Conservation (phyloP, 2,113 vertebrate species). For the Conger conger region DNA sequence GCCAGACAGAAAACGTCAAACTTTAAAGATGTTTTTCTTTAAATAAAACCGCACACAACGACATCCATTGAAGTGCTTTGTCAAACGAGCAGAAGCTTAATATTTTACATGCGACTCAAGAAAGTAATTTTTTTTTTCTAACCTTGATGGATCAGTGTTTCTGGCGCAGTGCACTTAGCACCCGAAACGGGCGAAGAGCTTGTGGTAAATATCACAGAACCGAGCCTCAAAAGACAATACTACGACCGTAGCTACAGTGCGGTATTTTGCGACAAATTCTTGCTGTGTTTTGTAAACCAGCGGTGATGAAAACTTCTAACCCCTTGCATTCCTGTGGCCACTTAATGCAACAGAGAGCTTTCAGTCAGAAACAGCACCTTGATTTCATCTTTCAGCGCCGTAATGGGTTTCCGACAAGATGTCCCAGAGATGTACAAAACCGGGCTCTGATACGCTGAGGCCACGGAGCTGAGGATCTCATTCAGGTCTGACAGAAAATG, state of each 20-base stretch:
- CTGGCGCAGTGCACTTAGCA: too few species aligned
- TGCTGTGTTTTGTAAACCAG: background rate
- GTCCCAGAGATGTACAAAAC: background rate
- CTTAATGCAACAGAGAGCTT: background rate
- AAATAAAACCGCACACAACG: too few species aligned
- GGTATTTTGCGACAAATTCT: background rate
- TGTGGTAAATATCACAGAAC: background rate
- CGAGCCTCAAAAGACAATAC: too few species aligned
- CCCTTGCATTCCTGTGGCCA: background rate
- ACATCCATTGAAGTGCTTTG: too few species aligned
- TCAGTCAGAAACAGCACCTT: background rate
- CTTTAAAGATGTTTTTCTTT: background rate
- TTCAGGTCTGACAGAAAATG: background rate
- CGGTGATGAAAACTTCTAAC: background rate
- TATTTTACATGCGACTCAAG: background rate
- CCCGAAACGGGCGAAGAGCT: background rate
- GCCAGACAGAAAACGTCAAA: constrained; percentile 7
- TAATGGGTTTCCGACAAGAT: background rate
- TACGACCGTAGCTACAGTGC: background rate
- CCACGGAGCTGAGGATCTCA: background rate
- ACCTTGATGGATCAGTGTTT: background rate
- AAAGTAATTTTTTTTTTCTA: background rate
- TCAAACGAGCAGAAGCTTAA: too few species aligned
- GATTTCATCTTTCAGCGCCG: background rate
- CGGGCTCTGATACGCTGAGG: background rate